Evolutionary conservation across 1,140 invertebrate genomes (phyloP).

Genomic region (Oryctes rhinoceros): DNA sequence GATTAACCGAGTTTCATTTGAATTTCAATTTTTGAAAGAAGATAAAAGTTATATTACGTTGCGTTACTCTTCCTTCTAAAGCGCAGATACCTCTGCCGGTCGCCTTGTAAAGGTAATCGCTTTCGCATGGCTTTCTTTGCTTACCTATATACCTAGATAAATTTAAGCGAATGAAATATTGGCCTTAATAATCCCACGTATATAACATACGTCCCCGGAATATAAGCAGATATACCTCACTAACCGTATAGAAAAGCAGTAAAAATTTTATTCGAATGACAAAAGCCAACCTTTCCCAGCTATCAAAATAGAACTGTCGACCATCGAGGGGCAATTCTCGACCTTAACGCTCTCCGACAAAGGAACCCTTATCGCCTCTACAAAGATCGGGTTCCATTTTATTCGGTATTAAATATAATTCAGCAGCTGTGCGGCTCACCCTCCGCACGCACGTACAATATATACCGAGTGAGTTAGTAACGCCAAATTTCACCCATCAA

Average conservation of each 20-base stretch:
- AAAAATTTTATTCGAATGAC: slow-evolving; percentile 54
- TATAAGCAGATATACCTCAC: slow-evolving; percentile 23
- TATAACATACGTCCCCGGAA: slow-evolving; percentile 11
- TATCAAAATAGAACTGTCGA: slow-evolving; percentile 45
- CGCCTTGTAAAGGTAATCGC: too few species aligned
- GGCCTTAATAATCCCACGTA: slow-evolving; percentile 12
- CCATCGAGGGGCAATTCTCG: slow-evolving; percentile 43
- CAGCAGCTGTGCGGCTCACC: slow-evolving; percentile 55
- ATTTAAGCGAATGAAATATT: slow-evolving; percentile 28
- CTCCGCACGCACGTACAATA: slow-evolving; percentile 44
- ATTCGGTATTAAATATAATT: slow-evolving; percentile 56
- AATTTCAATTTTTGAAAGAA: too few species aligned
- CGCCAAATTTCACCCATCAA: slow-evolving; percentile 62
- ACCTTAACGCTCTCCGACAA: slow-evolving; percentile 42
- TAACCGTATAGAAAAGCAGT: slow-evolving; percentile 50
- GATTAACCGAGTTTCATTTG: too few species aligned
- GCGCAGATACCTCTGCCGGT: too few species aligned
- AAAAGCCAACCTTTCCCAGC: slow-evolving; percentile 49
- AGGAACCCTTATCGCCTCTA: slow-evolving; percentile 17
- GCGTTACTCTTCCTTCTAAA: too few species aligned
- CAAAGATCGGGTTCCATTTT: slow-evolving; percentile 44
- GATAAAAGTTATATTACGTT: too few species aligned
- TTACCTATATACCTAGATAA: neutral
- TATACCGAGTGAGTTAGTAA: slow-evolving; percentile 55
- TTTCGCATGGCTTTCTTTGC: too few species aligned